Evolutionary conservation across 2,888 invertebrate genomes (phyloP).

Genomic region (Drosophila macrospina): DNA sequence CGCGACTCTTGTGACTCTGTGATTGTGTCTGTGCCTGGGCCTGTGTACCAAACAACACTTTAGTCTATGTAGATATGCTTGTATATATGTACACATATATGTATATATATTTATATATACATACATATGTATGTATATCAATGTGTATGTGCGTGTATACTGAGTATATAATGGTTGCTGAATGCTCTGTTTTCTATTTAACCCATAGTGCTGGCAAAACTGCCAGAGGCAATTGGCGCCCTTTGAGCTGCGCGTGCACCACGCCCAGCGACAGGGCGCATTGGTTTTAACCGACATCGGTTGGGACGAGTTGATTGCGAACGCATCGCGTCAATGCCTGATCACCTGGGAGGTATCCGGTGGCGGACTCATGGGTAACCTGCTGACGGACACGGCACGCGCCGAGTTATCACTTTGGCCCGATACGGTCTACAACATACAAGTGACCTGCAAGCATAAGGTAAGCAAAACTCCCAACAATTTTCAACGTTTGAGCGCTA

Average conservation of each 20-base stretch:
- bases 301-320: slow-evolving; percentile 81
- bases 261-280: slow-evolving; percentile 84
- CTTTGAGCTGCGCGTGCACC: slow-evolving; percentile 80
- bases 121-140: not conserved
- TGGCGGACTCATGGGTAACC: slow-evolving; percentile 85
- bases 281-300: slow-evolving; percentile 85
- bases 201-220: slow-evolving; percentile 83
- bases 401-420: slow-evolving; percentile 85
- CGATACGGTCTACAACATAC: slow-evolving; percentile 85
- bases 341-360: slow-evolving; percentile 85
- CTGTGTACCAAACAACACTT: slow-evolving; percentile 1
- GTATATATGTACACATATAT: not conserved
- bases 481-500: no score
- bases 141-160: slow-evolving; percentile 1
- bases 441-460: slow-evolving; percentile 85
- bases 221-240: slow-evolving; percentile 81
- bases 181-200: slow-evolving; percentile 17
- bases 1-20: slow-evolving; percentile 10
- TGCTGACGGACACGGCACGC: slow-evolving; percentile 84
- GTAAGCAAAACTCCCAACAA: slow-evolving; percentile 63
- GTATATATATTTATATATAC: no score
- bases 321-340: slow-evolving; percentile 82
- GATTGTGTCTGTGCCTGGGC: slow-evolving; percentile 1
- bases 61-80: not conserved
- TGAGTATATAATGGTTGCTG: slow-evolving; percentile 15